phyloP scores from a whole-genome alignment of 2,113 vertebrate species.

The Todiramphus saurophagus region DNA sequence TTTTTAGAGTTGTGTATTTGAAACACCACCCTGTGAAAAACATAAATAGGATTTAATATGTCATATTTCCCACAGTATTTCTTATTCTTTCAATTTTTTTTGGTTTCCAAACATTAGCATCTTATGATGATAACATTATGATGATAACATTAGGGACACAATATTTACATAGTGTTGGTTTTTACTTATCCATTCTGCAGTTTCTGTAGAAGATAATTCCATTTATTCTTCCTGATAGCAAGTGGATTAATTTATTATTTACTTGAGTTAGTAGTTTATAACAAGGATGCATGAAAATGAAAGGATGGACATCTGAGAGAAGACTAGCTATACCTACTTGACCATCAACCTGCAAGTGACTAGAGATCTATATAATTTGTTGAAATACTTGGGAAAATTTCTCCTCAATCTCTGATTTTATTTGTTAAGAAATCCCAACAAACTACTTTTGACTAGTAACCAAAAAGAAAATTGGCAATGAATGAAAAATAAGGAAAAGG shows the following conservation, averaged over 20 bases:
- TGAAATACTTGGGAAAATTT: not conserved
- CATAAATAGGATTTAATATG: not conserved
- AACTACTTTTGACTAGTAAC: not conserved
- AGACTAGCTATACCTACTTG: not conserved
- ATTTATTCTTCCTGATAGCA: not conserved
- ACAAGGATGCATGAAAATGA: not conserved
- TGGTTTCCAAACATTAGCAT: not conserved
- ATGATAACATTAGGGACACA: not conserved
- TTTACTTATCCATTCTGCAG: not conserved
- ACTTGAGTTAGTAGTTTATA: not conserved
- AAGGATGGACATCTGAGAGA: not conserved
- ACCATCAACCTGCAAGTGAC: not conserved
- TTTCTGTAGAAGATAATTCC: not conserved
- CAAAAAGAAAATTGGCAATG: not conserved
- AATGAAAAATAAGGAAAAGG: not conserved
- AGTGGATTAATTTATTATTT: not conserved
- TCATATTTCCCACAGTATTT: accelerated
- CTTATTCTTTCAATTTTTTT: not conserved
- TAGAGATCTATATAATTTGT: not conserved
- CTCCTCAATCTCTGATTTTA: not conserved
- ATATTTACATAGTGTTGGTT: not conserved
- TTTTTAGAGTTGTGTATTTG: not conserved
- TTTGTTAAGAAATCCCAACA: not conserved
- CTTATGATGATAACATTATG: not conserved
- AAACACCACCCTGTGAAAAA: not conserved